These are phyloP conservation scores for Solea senegalensis DNA, from an alignment of 2,113 vertebrate species.

Conservation along the genomic window DNA sequence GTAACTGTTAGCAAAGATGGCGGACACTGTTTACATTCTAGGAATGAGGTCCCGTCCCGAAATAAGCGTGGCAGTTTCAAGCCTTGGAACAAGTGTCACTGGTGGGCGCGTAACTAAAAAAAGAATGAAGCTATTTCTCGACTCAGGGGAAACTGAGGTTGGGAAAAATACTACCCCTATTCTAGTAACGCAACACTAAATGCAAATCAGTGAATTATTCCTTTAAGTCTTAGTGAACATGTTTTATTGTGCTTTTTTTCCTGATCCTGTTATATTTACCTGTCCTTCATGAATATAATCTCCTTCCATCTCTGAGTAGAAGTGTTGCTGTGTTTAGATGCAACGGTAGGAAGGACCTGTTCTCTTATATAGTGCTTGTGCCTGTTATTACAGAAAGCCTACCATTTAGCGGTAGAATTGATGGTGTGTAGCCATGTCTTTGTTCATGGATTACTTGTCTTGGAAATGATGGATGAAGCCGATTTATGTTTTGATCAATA, in stretches of 20 bases:
- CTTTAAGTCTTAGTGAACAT: neutral
- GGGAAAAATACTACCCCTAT: too few species aligned
- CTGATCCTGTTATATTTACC: constrained; percentile 7
- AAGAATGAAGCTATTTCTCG: too few species aligned
- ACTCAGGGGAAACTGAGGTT: too few species aligned
- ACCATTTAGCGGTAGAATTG: neutral
- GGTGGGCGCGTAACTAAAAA: too few species aligned
- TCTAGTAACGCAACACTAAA: too few species aligned
- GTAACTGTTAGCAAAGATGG: too few species aligned
- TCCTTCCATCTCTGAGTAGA: neutral
- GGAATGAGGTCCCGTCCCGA: too few species aligned
- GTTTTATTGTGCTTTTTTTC: neutral
- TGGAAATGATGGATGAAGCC: neutral
- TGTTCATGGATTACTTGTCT: neutral
- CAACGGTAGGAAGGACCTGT: neutral
- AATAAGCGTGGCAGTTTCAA: too few species aligned
- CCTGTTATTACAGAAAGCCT: neutral
- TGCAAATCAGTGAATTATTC: too few species aligned
- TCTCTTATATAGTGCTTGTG: neutral
- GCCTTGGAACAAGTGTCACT: too few species aligned
- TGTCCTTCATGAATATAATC: neutral
- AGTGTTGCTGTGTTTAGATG: neutral
- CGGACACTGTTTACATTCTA: too few species aligned
- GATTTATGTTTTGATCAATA: too few species aligned
- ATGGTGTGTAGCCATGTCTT: neutral